Percentiles rank a stretch among this genome's conserved stretches.
Conservation (phyloP, 2,113 vertebrate species). For the Holacanthus passer region DNA sequence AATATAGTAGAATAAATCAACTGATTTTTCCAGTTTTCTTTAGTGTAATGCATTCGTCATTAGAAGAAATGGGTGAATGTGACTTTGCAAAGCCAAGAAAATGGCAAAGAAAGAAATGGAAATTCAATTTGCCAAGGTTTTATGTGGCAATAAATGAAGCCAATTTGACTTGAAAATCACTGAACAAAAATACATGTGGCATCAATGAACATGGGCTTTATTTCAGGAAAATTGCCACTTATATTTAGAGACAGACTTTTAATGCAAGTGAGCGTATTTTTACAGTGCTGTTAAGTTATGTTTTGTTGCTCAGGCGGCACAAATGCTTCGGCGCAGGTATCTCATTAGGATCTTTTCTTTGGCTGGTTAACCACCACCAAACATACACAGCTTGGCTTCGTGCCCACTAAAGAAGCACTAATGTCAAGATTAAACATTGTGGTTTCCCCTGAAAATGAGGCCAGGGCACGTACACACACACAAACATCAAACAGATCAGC, state of each 20-base stretch:
- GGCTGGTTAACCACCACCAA: constrained; percentile 73
- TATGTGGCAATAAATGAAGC: constrained; percentile 26
- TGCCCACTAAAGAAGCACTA: constrained; percentile 59
- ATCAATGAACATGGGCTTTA: constrained; percentile 8
- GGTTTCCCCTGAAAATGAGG: constrained; percentile 73
- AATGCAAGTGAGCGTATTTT: constrained; percentile 14
- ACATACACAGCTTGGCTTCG: constrained; percentile 51
- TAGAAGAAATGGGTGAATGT: not conserved
- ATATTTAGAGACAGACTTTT: constrained; percentile 30
- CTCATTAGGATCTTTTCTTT: constrained; percentile 63
- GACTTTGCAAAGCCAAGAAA: not conserved
- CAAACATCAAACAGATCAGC: constrained; percentile 67
- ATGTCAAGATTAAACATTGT: constrained; percentile 79
- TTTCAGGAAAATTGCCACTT: constrained; percentile 36
- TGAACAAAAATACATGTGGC: constrained; percentile 42
- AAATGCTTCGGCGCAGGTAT: constrained; percentile 56
- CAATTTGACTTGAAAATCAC: constrained; percentile 51
- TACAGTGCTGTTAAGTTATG: not conserved
- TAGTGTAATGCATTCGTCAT: not conserved
- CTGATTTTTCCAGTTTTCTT: not conserved
- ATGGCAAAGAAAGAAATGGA: constrained; percentile 34
- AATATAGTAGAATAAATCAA: too few relatives aligned
- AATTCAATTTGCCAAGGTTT: constrained; percentile 39
- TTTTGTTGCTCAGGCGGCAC: constrained; percentile 18
- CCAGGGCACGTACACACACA: constrained; percentile 44